phyloP scores from a whole-genome alignment of 2,113 vertebrate species.

The Perca flavescens region DNA sequence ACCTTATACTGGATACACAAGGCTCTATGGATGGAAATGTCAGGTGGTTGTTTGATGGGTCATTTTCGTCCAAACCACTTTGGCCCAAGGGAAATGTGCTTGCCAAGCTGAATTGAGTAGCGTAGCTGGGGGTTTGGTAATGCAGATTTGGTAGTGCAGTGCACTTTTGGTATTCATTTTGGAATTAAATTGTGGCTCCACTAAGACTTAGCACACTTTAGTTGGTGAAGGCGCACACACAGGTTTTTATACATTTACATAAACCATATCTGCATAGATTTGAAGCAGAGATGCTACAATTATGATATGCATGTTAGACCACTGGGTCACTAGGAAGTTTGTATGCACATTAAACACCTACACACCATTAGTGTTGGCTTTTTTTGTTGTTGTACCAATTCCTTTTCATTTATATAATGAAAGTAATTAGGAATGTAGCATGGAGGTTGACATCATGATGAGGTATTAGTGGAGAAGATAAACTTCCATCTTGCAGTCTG shows the following conservation, averaged over 20 bases:
- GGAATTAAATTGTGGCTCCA: constrained; percentile 27
- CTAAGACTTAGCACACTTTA: constrained; percentile 30
- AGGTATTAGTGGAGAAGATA: not conserved
- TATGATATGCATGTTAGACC: too few species aligned
- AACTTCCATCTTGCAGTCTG: not conserved
- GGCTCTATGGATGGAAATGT: not conserved
- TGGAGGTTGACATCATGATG: too few species aligned
- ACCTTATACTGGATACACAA: not conserved
- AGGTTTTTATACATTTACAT: not conserved
- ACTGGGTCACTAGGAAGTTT: not conserved
- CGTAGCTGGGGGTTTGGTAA: constrained; percentile 8
- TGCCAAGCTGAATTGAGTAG: constrained; percentile 22
- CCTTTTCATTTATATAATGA: not conserved
- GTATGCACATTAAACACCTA: not conserved
- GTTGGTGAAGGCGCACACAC: constrained; percentile 7
- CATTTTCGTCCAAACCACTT: constrained; percentile 25
- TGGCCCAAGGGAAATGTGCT: constrained; percentile 7
- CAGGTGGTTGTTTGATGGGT: not conserved
- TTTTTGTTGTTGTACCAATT: not conserved
- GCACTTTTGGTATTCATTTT: constrained; percentile 34
- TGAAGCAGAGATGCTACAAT: too few species aligned
- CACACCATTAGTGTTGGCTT: not conserved
- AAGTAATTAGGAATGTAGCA: not conserved
- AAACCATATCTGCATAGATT: not conserved
- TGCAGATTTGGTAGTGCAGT: constrained; percentile 28